Evolutionary conservation across 2,888 invertebrate species (phyloP), one percentile per base, ranked within the genome.

Genomic region (Ophraella communa): DNA sequence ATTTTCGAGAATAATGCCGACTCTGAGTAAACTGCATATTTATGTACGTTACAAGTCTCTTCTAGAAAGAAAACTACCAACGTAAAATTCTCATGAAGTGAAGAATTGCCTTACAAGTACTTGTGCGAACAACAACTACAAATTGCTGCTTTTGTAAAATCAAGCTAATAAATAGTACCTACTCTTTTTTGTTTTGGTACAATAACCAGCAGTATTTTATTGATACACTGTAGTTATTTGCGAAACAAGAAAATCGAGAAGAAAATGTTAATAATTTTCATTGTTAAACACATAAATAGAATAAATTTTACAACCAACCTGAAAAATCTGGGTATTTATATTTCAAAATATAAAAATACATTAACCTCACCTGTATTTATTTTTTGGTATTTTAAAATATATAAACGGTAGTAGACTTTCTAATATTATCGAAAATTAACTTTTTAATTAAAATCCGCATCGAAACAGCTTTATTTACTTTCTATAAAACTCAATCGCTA

Each of bases 91-190:
- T 53, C 64, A 55, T 62, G 63, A 65, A 65, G 57, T 49, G 55
- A 51, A 59, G 47, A 61, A 58, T 68, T 68, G 66, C 69, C 71
- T 66, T 71, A 69, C 67, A 71, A 71, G 70, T 66, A 55, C 68
- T 64, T 39, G 56, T 44, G 56, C 44, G 58, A 67, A 70, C 71
- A 65, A 68, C 66, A 24, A 61, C 57, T 68, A 72, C 72, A 72
- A 72, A 72, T 72, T 70, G 71, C 63, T 58, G 63, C 68, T 55
- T 68, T 65, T 68, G 64, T 64, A 56, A 58, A 18, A 33, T 20
- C 30, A 45, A 58, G 47, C 45, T 55, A 59, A 64, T 65, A 68
- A 63, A 64, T 65, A 63, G 60, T 49, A 27, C 42, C n/a, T n/a
- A n/a, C n/a, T n/a, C n/a, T n/a, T n/a, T n/a, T n/a, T 52, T 57